These are phyloP conservation scores for Brachionus rubens DNA, from an alignment of 1,140 invertebrate genomes.

Conservation along the genomic window DNA sequence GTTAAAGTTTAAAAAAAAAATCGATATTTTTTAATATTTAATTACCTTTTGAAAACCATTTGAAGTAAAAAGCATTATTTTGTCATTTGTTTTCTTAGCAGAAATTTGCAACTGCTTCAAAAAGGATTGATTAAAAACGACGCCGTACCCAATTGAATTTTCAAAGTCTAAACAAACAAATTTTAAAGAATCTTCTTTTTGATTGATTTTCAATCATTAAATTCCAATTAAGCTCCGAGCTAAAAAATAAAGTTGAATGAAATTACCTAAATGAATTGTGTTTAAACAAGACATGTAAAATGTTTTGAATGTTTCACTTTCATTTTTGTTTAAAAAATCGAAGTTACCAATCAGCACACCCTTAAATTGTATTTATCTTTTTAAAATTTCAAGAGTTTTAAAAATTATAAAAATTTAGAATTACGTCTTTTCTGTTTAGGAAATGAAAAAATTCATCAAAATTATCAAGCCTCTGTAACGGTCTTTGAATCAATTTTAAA, in stretches of 20 bases:
- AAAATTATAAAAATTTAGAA: not conserved
- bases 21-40: not conserved
- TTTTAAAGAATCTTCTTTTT: too few relatives aligned
- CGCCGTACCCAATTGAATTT: not conserved
- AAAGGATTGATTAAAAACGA: conserved; percentile 3
- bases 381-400: not conserved
- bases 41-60: conserved; percentile 16
- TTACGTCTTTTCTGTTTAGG: not conserved
- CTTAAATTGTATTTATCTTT: not conserved
- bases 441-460: not conserved
- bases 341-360: conserved; percentile 12
- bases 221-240: too few relatives aligned
- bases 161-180: conserved; percentile 2
- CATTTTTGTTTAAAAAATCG: not conserved
- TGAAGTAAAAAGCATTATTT: conserved; percentile 7
- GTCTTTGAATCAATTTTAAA: conserved; percentile 2
- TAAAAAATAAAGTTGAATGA: too few relatives aligned
- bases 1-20: not conserved
- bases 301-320: not conserved
- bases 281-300: conserved; percentile 5
- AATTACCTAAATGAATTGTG: not conserved
- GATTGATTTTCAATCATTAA: too few relatives aligned
- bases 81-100: not conserved
- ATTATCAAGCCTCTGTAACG: not conserved
- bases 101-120: not conserved